Conservation (phyloP, 2,888 invertebrate genomes). For the Caenorhabditis becei region DNA sequence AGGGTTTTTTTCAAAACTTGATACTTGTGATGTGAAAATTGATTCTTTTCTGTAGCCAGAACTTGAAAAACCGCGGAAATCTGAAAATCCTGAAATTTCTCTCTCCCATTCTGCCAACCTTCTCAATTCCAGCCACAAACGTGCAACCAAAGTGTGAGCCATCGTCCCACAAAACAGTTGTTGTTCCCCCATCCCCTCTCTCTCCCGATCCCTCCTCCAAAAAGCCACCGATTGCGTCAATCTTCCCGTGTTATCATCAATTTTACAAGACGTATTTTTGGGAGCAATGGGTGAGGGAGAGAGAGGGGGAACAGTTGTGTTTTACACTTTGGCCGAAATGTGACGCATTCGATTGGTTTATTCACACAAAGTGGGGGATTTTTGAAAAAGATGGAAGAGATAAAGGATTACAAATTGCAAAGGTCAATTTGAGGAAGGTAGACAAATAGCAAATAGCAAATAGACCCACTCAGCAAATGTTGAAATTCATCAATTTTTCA, state of each 20-base stretch:
- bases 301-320: slow-evolving; percentile 52
- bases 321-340: slow-evolving; percentile 45
- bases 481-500: slow-evolving; percentile 17
- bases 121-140: slow-evolving; percentile 34
- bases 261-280: slow-evolving; percentile 50
- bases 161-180: slow-evolving; percentile 44
- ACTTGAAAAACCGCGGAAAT: too few relatives aligned
- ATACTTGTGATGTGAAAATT: too few relatives aligned
- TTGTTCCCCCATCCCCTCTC: slow-evolving; percentile 4
- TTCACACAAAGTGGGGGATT: slow-evolving; percentile 29
- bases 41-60: too few relatives aligned
- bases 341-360: slow-evolving; percentile 48
- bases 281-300: slow-evolving; percentile 11
- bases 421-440: too few relatives aligned
- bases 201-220: background rate
- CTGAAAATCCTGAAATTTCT: background rate
- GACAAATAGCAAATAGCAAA: background rate
- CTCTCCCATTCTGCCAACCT: background rate
- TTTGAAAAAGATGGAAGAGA: too few relatives aligned
- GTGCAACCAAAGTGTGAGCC: slow-evolving; percentile 29
- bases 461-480: background rate
- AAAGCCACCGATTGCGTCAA: slow-evolving; percentile 42
- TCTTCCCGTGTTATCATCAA: slow-evolving; percentile 53
- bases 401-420: too few relatives aligned
- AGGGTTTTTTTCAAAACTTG: too few relatives aligned